A percentile compares a stretch with the other conserved stretches of the same genome.
Conservation (phyloP, 2,113 vertebrate species). For the Galemys pyrenaicus region DNA sequence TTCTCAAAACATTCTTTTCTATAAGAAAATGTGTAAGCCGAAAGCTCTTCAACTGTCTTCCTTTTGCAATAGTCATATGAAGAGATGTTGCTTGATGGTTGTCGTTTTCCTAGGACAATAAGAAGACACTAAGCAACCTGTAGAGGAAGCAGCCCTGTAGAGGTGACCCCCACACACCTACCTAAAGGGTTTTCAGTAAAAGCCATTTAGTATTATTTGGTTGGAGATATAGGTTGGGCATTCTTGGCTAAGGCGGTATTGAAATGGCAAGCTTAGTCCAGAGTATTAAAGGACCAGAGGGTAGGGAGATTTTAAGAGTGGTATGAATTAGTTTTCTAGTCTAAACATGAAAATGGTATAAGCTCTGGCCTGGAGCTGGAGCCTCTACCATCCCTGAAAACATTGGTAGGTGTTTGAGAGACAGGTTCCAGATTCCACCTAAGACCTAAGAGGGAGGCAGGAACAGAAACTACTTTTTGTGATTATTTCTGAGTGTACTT, state of each 20-base stretch:
- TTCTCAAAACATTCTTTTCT: background rate
- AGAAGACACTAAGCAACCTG: background rate
- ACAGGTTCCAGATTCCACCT: background rate
- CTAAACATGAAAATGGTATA: background rate
- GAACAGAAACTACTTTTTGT: background rate
- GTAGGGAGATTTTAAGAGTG: background rate
- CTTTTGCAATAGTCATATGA: background rate
- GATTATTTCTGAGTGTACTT: slow-evolving; percentile 32
- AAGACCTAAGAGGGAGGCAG: background rate
- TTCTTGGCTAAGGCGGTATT: background rate
- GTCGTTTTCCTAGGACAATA: background rate
- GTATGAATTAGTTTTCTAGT: background rate
- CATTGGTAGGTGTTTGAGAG: background rate
- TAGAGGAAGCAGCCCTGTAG: background rate
- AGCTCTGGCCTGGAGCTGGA: background rate
- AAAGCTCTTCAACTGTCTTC: background rate
- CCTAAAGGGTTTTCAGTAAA: background rate
- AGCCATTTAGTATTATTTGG: background rate
- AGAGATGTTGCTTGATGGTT: background rate
- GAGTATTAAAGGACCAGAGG: background rate
- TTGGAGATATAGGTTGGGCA: background rate
- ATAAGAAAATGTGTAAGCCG: background rate
- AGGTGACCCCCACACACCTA: background rate
- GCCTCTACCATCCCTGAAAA: background rate
- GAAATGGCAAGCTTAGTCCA: background rate